Conservation (phyloP, 2,797 vertebrate genomes). For the Enteromius argenteus region DNA sequence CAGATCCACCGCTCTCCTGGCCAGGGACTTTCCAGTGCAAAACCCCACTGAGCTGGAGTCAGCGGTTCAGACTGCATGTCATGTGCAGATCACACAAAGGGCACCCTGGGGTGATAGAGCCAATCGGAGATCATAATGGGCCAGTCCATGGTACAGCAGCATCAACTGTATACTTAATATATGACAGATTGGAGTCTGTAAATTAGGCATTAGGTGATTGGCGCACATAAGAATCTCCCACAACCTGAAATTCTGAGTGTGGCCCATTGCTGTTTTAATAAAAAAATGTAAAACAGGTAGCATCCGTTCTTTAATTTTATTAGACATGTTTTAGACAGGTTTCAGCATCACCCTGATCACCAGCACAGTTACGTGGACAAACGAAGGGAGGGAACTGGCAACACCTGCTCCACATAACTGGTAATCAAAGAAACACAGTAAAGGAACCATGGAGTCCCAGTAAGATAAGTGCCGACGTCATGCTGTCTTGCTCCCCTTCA, state of each 20-base stretch:
- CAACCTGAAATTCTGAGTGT: background rate
- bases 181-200: background rate
- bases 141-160: constrained; percentile 52
- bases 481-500: constrained; percentile 27
- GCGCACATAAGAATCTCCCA: background rate
- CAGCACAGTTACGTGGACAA: background rate
- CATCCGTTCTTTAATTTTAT: background rate
- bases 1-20: constrained; percentile 72
- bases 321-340: background rate
- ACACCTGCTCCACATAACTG: constrained; percentile 30
- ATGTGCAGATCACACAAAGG: constrained; percentile 44
- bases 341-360: background rate
- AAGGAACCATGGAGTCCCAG: constrained; percentile 19
- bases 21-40: constrained; percentile 83
- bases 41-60: constrained; percentile 73
- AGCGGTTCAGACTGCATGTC: constrained; percentile 63
- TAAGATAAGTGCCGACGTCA: constrained; percentile 17
- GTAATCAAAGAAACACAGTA: constrained; percentile 29
- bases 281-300: background rate
- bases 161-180: background rate
- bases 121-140: constrained; percentile 21
- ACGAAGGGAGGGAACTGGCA: background rate
- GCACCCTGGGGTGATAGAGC: constrained; percentile 26
- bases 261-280: background rate
- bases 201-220: background rate